These are phyloP conservation scores for Andrena bicolor DNA, from an alignment of 2,888 invertebrate species.

Conservation along the genomic window DNA sequence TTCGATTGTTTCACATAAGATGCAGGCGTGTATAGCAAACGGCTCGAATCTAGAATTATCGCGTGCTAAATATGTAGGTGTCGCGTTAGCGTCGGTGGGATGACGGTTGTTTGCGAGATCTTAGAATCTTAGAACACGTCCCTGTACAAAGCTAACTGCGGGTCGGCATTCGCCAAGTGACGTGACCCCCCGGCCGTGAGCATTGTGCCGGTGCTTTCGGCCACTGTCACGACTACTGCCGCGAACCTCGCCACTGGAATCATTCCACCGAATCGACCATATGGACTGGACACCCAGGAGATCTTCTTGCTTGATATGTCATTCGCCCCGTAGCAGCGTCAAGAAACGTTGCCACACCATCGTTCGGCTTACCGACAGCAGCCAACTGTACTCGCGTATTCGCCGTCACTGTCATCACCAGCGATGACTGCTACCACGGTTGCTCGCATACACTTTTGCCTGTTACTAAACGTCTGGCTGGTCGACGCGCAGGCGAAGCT, in stretches of 20 bases:
- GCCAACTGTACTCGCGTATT: conserved; percentile 59
- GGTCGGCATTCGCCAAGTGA: conserved; percentile 73
- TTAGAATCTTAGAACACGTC: conserved; percentile 71
- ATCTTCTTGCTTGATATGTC: conserved; percentile 76
- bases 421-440: conserved; percentile 21
- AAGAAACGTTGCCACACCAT: conserved; percentile 46
- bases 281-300: conserved; percentile 78
- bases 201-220: conserved; percentile 78
- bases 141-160: conserved; percentile 74
- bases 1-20: background rate
- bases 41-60: background rate
- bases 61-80: background rate
- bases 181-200: conserved; percentile 77
- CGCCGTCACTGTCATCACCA: conserved; percentile 34
- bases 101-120: conserved; percentile 76
- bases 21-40: background rate
- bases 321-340: conserved; percentile 55
- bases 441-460: no score
- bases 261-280: conserved; percentile 74
- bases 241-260: conserved; percentile 69
- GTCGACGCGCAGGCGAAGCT: background rate
- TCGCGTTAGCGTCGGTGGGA: conserved; percentile 16
- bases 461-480: no score
- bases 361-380: conserved; percentile 28
- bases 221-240: conserved; percentile 69